Conservation (phyloP, 2,113 vertebrate species). For the Paradisaea rubra region DNA sequence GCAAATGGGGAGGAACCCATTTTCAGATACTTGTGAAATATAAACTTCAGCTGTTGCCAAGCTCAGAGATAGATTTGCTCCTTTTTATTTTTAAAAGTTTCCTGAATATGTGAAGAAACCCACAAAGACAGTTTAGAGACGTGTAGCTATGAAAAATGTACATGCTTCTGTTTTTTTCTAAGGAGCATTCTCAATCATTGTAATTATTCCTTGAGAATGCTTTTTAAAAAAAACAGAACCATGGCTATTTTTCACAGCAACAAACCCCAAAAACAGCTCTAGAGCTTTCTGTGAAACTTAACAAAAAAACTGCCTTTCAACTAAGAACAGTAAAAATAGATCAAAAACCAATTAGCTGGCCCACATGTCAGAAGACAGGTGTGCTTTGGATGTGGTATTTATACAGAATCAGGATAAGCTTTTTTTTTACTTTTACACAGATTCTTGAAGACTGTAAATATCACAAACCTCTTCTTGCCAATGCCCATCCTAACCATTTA, state of each 20-base stretch:
- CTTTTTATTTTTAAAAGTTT: constrained; percentile 63
- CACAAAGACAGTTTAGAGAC: constrained; percentile 36
- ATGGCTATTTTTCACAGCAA: constrained; percentile 35
- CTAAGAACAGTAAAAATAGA: constrained; percentile 59
- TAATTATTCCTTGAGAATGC: constrained; percentile 48
- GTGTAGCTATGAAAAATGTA: constrained; percentile 20
- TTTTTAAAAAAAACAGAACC: constrained; percentile 28
- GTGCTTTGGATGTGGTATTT: constrained; percentile 48
- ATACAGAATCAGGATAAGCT: constrained; percentile 24
- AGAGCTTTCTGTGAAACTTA: constrained; percentile 45
- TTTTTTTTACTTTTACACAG: constrained; percentile 11
- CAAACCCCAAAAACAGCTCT: constrained; percentile 41
- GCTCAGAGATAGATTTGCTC: constrained; percentile 51
- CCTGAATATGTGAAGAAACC: constrained; percentile 43
- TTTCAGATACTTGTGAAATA: constrained; percentile 59
- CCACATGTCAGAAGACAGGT: constrained; percentile 53
- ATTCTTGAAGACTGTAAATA: constrained; percentile 32
- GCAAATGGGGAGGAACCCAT: constrained; percentile 57
- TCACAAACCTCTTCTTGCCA: background rate
- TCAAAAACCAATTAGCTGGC: constrained; percentile 58
- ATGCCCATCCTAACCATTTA: background rate
- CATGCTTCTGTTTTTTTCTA: background rate
- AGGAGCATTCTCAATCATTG: constrained; percentile 39
- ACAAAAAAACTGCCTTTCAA: constrained; percentile 40
- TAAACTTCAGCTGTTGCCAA: constrained; percentile 54